Base-by-base conservation (phyloP, 2,797 vertebrate species). In the Xenops minutus region DNA sequence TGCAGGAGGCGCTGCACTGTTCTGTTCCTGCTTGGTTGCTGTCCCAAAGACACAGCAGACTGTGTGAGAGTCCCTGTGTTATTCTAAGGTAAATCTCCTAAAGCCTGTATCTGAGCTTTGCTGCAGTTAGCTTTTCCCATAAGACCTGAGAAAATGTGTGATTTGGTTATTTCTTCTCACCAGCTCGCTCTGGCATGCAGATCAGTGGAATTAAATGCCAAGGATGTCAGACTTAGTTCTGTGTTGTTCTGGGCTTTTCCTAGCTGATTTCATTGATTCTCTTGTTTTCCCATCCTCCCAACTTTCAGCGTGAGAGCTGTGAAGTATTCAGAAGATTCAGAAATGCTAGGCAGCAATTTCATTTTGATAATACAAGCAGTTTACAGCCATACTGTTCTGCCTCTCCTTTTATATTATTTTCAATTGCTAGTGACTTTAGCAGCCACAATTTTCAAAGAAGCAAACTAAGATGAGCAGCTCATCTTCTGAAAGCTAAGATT, bases 401-500 rank as follows among this genome's bases (percentile, higher is more conserved):
- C 76, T 90, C 7, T 85, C 27, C 20, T 72, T 85, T 76, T 66
- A n/a, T 62, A 58, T 81, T 85, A 46, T 63, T 92, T 93, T 51
- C 66, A 41, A 43, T 89, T 81, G 34, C 51, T 39, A 55, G 23
- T 72, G 83, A 86, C 76, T 88, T 62, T 2, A 90, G 83, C 73
- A 75, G 54, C 58, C 68, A 30, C 59, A 18, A 4, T 88, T 89
- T 93, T 88, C 83, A 24, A 68, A 68, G 82, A 92, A 66, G 41
- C 80, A 48, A 74, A 62, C 62, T 54, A 46, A 94, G 69, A 92
- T n/a, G 58, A 94, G 37, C 83, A 67, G 67, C 73, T 95, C 55
- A 48, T 93, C 83, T 75, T 84, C 56, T 58, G 62, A 83, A 95
- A 92, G 54, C 80, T 55, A 21, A 88, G 83, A 93, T 73, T 55